A percentile compares a stretch with the other conserved stretches of the same genome.
phyloP scores from a whole-genome alignment of 2,797 vertebrate genomes.

The Moxostoma hubbsi region DNA sequence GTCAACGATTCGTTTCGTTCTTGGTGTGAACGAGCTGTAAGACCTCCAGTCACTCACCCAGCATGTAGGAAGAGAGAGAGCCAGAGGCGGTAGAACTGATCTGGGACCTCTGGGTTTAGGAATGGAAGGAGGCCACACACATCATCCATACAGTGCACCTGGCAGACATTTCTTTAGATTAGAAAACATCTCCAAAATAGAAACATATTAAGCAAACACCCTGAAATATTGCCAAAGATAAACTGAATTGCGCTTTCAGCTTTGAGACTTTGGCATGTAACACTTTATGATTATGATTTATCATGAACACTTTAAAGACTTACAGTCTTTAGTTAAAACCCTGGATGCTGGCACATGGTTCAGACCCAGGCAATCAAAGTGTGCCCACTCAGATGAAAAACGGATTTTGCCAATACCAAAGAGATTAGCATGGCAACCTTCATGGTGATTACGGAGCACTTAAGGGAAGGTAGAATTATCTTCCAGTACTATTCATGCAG shows the following conservation, averaged over 20 bases:
- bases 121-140: slow-evolving; percentile 97
- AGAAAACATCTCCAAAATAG: slow-evolving; percentile 12
- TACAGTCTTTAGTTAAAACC: slow-evolving; percentile 8
- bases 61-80: slow-evolving; percentile 96
- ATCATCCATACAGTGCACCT: slow-evolving; percentile 99
- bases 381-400: slow-evolving; percentile 40
- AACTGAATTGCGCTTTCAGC: too few species aligned
- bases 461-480: slow-evolving; percentile 33
- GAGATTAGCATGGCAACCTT: slow-evolving; percentile 52
- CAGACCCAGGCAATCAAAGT: slow-evolving; percentile 8
- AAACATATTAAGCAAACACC: slow-evolving; percentile 5
- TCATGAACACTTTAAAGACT: too few species aligned
- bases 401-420: slow-evolving; percentile 47
- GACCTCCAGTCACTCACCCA: slow-evolving; percentile 78
- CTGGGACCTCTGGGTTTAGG: slow-evolving; percentile 95
- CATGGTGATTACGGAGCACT: slow-evolving; percentile 37
- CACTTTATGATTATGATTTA: slow-evolving; percentile 54
- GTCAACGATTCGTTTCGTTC: background rate
- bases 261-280: slow-evolving; percentile 64
- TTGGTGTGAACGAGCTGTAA: background rate
- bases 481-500: slow-evolving; percentile 6
- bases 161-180: slow-evolving; percentile 22
- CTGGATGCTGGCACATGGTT: slow-evolving; percentile 14
- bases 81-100: slow-evolving; percentile 98
- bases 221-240: background rate